A percentile compares a stretch with the other conserved stretches of the same genome.
phyloP scores from a whole-genome alignment of 2,888 invertebrate species.

The Enoplolaimus lenunculus region DNA sequence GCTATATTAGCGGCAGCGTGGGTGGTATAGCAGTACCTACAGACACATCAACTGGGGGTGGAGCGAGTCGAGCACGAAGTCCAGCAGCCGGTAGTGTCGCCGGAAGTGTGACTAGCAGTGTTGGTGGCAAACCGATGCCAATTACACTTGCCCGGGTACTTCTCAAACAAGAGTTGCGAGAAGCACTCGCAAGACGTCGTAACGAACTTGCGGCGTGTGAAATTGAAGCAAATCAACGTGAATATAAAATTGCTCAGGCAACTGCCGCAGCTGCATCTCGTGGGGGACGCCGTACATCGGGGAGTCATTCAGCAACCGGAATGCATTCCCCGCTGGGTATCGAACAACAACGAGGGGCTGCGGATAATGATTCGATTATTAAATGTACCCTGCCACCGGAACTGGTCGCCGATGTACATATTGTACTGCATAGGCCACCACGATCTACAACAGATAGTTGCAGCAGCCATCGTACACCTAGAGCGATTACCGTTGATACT shows the following conservation, averaged over 20 bases:
- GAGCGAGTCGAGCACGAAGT: background rate
- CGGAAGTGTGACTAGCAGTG: background rate
- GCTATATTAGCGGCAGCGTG: too few relatives aligned
- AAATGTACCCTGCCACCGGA: constrained; percentile 35
- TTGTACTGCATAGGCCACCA: background rate
- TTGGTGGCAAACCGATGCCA: constrained; percentile 16
- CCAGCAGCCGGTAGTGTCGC: too few relatives aligned
- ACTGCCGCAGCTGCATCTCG: too few relatives aligned
- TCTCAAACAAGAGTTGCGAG: constrained; percentile 46
- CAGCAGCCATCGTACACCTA: too few relatives aligned
- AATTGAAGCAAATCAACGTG: constrained; percentile 41
- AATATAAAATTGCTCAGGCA: constrained; percentile 35
- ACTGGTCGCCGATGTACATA: constrained; percentile 31
- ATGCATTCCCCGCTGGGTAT: too few relatives aligned
- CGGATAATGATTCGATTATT: background rate
- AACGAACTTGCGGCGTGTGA: constrained; percentile 44
- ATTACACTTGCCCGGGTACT: constrained; percentile 35
- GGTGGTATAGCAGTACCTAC: too few relatives aligned
- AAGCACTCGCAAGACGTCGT: constrained; percentile 42
- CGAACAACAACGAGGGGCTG: too few relatives aligned
- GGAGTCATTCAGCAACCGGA: too few relatives aligned
- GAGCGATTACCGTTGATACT: too few relatives aligned
- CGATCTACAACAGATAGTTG: too few relatives aligned
- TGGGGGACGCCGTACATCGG: too few relatives aligned
- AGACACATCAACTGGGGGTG: too few relatives aligned